Base-by-base conservation (phyloP, 1,140 invertebrate genomes). In the Potamilus streckersoni region DNA sequence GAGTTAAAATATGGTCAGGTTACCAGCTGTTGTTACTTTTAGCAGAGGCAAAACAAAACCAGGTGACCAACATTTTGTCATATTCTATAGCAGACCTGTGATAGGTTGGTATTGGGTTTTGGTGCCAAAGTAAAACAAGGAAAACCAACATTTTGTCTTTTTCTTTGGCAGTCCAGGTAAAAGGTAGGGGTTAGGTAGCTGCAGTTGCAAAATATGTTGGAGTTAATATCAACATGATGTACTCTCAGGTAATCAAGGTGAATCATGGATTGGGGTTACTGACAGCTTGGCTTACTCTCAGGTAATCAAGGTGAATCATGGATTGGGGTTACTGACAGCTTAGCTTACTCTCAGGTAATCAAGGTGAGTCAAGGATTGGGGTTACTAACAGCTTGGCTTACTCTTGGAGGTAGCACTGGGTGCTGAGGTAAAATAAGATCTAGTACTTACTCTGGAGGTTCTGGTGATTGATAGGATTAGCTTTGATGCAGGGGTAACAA, bases 161-260 rank as follows among this genome's bases (percentile, higher is more conserved):
- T 69, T 14, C 67, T 76, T 76, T 23, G 74, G 74, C n/a, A 76
- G 49, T 13, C 63, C 74, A 19, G 56, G 58, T 63, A 66, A 69
- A 64, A 2, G 55, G 16, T 69, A 56, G 17, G 69, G 63, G 38
- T 71, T 76, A 16, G 69, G 70, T 73, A 5, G 64, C 63, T 62
- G 73, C 65, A n/a, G 55, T 31, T 19, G 57, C 4, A 49, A 49
- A 49, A 49, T 49, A 49, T 6, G 38, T 49, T 11, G 11, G 38
- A 31, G 38, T 49, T 49, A 49, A 6, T 49, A 49, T 8, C 38
- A 49, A 8, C 11, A 8, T 49, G 38, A 76, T 62, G 65, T 49
- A 76, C 74, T 14, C 61, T 76, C 71, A 15, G 74, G 69, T 15
- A 76, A 23, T 13, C 63, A 69, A 19, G 56, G 58, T 63, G n/a